phyloP scores from a whole-genome alignment of 1,140 invertebrate species.

The Charaxes varanes region DNA sequence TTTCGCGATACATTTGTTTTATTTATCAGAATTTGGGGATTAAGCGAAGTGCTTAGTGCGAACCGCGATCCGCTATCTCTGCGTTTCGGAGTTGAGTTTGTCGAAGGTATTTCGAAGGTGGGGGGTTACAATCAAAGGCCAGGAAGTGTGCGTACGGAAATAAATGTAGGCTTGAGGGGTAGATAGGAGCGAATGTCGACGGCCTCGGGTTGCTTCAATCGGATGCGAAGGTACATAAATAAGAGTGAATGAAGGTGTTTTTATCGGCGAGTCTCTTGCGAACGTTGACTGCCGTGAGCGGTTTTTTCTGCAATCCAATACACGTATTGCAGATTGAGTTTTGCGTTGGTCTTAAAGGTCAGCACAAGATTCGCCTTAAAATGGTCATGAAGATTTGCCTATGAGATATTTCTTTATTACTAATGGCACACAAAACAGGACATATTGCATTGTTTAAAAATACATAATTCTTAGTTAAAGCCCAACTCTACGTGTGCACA shows the following conservation, averaged over 20 bases:
- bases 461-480: too few relatives aligned
- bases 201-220: constrained; percentile 57
- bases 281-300: too few relatives aligned
- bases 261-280: constrained; percentile 37
- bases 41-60: constrained; percentile 30
- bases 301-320: too few relatives aligned
- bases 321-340: too few relatives aligned
- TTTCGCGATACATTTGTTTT: constrained; percentile 62
- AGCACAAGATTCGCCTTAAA: too few relatives aligned
- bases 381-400: too few relatives aligned
- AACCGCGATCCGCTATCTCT: constrained; percentile 23
- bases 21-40: constrained; percentile 51
- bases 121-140: constrained; percentile 43
- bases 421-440: too few relatives aligned
- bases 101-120: constrained; percentile 25
- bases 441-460: too few relatives aligned
- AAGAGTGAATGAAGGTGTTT: constrained; percentile 56
- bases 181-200: constrained; percentile 62
- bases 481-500: too few relatives aligned
- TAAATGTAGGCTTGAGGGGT: constrained; percentile 61
- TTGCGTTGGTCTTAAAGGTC: too few relatives aligned
- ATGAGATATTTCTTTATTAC: too few relatives aligned
- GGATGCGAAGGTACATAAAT: constrained; percentile 67
- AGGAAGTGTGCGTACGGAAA: constrained; percentile 53
- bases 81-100: constrained; percentile 27